Evolutionary conservation across 92 coral and sea anemone species (phyloP), one percentile per base, ranked within the genome.

Genomic region (Phymanthus crucifer): DNA sequence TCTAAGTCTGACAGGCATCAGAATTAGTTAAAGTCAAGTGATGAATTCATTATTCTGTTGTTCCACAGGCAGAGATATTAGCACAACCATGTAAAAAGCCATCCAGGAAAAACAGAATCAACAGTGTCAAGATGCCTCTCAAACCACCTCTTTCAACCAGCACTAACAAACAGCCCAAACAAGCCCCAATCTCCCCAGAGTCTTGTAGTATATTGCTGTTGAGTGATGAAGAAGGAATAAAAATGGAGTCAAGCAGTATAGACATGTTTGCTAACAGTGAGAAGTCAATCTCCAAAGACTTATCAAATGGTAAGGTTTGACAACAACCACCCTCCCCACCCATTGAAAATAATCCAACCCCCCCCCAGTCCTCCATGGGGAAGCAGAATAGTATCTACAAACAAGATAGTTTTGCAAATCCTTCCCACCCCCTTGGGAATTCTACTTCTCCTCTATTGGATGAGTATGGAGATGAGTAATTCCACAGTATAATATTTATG

Each of bases 211-310:
- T 78, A 31, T 40, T 84, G 24, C 34, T 77, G 40, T 43, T 77
- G 77, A 57, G 72, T 66, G 86, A 84, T 10, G 77, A 76, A 46
- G 83, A 81, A 9, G 54, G 57, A 16, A 78, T 64, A 16, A 82
- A 54, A 23, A 50, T 84, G 77, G 91, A 86, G 69, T 75, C 88
- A 18, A 87, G 94, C 47, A 76, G 80, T 75, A 50, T 89, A 73
- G 97, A 90, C 73, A 67, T 92, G 84, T 92, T 92, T 78, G 97
- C 81, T 21, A 84, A 85, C 70, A 73, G 82, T 54, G 94, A 66
- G 19, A 88, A 78, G 18, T 19, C 68, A 29, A 81, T 74, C 56
- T 78, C 90, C 3, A 80, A 67, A 23, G 65, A 80, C 35, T 24
- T 23, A 9, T 33, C 52, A 34, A 16, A 19, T 5, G 57, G 72